Percentiles rank a stretch among this genome's conserved stretches.
phyloP scores from a whole-genome alignment of 2,888 invertebrate genomes.

The Lycia hirtaria region DNA sequence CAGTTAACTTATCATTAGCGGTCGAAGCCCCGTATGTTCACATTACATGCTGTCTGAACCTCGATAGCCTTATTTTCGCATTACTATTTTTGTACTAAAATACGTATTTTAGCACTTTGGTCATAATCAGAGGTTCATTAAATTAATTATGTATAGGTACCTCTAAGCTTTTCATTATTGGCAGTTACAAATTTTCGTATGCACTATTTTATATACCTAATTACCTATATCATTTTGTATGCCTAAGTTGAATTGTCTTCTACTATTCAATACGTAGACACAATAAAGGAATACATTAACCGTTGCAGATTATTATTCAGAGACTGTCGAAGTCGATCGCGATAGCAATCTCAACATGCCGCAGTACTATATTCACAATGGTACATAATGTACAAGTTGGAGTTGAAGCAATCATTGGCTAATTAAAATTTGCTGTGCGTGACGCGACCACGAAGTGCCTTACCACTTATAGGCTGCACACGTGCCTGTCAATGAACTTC shows the following conservation, averaged over 20 bases:
- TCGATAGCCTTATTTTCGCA: constrained; percentile 69
- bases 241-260: not conserved
- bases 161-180: too few species aligned
- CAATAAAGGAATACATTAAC: constrained; percentile 37
- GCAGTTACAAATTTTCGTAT: not conserved
- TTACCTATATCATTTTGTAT: constrained; percentile 12
- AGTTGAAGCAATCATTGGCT: constrained; percentile 75
- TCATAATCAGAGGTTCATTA: too few species aligned
- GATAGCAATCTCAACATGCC: constrained; percentile 69
- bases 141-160: too few species aligned
- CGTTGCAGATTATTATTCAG: constrained; percentile 70
- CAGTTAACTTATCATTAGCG: constrained; percentile 68
- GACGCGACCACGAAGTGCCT: constrained; percentile 75
- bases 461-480: constrained; percentile 80
- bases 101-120: not conserved
- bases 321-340: constrained; percentile 57
- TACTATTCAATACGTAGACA: constrained; percentile 22
- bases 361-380: constrained; percentile 64
- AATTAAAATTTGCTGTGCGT: constrained; percentile 84
- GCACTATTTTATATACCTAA: not conserved
- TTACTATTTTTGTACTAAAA: constrained; percentile 26
- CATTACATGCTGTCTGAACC: constrained; percentile 69
- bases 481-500: constrained; percentile 85
- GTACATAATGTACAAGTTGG: constrained; percentile 59
- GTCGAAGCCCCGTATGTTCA: constrained; percentile 74